These are phyloP conservation scores for Aldrovandia affinis DNA, from an alignment of 2,797 vertebrate species.

Conservation along the genomic window DNA sequence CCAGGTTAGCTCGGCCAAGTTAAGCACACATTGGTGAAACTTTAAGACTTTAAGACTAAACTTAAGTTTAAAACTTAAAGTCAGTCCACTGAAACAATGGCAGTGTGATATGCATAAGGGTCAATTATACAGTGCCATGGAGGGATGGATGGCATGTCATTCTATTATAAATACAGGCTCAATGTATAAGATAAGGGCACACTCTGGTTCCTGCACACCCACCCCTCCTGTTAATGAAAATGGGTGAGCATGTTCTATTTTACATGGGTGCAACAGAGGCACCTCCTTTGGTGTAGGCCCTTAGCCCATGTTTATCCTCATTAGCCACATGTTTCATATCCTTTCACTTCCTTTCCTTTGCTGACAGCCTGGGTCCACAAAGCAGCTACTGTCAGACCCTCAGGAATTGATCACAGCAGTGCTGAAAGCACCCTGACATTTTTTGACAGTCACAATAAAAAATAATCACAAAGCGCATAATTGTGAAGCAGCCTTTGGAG, in stretches of 20 bases:
- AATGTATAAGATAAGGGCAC: not conserved
- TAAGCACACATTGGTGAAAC: not conserved
- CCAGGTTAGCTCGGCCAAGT: not conserved
- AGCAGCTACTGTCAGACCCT: conserved; percentile 1
- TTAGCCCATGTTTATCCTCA: not conserved
- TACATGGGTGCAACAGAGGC: not conserved
- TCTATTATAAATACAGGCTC: not conserved
- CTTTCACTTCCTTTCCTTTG: not conserved
- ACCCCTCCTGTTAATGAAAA: not conserved
- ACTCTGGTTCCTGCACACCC: not conserved
- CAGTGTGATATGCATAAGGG: not conserved
- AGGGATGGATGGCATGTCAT: not conserved
- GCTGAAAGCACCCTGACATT: conserved; percentile 1
- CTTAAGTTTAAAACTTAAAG: no score
- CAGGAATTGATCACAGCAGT: not conserved
- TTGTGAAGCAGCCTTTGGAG: not conserved
- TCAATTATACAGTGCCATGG: not conserved
- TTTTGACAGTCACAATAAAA: not conserved
- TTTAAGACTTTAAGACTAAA: no score
- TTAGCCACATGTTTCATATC: not conserved
- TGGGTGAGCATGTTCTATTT: not conserved
- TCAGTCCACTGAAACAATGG: not conserved
- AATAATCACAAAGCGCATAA: not conserved
- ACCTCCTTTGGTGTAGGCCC: not conserved
- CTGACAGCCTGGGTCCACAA: not conserved